Evolutionary conservation across 2,888 invertebrate genomes (phyloP).

Genomic region (Pherbina coryleti): DNA sequence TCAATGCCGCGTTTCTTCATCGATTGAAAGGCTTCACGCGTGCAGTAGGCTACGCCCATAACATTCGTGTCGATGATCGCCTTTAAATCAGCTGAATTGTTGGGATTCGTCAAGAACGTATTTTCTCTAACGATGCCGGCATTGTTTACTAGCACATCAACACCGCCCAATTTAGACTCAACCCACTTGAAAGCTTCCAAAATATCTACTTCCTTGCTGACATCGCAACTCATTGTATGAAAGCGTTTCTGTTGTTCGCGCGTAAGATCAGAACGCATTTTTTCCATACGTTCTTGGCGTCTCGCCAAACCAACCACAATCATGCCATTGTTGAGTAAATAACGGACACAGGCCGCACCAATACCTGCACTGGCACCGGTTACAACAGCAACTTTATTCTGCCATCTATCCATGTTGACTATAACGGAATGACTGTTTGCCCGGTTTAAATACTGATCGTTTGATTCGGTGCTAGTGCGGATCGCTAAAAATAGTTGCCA

Average conservation of each 20-base stretch:
- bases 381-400: conserved; percentile 72
- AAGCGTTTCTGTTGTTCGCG: conserved; percentile 55
- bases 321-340: conserved; percentile 69
- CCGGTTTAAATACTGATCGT: too few species aligned
- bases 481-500: too few species aligned
- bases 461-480: too few species aligned
- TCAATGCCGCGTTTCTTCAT: conserved; percentile 65
- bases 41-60: conserved; percentile 67
- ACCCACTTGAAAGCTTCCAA: conserved; percentile 70
- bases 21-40: conserved; percentile 68
- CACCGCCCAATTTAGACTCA: conserved; percentile 69
- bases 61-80: conserved; percentile 68
- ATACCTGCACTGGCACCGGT: conserved; percentile 74
- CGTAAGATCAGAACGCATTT: conserved; percentile 49
- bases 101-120: conserved; percentile 38
- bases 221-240: conserved; percentile 71
- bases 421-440: not conserved
- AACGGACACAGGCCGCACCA: conserved; percentile 68
- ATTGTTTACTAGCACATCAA: conserved; percentile 73
- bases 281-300: conserved; percentile 67
- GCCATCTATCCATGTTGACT: conserved; percentile 71
- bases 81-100: conserved; percentile 49
- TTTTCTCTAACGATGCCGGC: conserved; percentile 60
- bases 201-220: conserved; percentile 72
- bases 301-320: conserved; percentile 72